phyloP scores from a whole-genome alignment of 2,888 invertebrate species.

The Leptopilina myrica region DNA sequence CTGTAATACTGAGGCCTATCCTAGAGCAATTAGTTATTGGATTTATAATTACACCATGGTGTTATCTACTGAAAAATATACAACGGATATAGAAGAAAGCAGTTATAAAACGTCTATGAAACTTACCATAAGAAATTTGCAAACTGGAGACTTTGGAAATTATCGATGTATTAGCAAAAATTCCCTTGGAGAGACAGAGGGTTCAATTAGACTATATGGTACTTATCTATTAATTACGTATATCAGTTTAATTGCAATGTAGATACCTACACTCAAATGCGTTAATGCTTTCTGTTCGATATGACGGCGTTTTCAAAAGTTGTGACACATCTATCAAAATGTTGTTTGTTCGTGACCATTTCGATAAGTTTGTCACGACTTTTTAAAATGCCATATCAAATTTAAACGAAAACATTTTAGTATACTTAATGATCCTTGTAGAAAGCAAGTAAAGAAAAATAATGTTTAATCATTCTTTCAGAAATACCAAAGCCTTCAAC shows the following conservation, averaged over 20 bases:
- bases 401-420: too few relatives aligned
- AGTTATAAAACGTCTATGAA: conserved; percentile 94
- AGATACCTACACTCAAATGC: too few relatives aligned
- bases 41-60: conserved; percentile 94
- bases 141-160: conserved; percentile 91
- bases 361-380: too few relatives aligned
- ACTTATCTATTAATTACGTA: conserved; percentile 53
- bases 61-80: conserved; percentile 91
- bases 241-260: too few relatives aligned
- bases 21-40: conserved; percentile 95
- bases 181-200: conserved; percentile 94
- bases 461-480: conserved; percentile 75
- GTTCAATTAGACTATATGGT: conserved; percentile 94
- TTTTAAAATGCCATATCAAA: too few relatives aligned
- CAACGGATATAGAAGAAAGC: conserved; percentile 89
- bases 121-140: conserved; percentile 90
- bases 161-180: conserved; percentile 96
- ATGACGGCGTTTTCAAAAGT: too few relatives aligned
- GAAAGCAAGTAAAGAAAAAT: not conserved
- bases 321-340: too few relatives aligned
- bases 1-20: conserved; percentile 95
- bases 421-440: too few relatives aligned
- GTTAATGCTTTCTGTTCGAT: too few relatives aligned
- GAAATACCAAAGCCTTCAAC: conserved; percentile 93
- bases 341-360: too few relatives aligned